Base-by-base conservation (phyloP, 1,140 invertebrate genomes). In the Drosophila mauritiana region DNA sequence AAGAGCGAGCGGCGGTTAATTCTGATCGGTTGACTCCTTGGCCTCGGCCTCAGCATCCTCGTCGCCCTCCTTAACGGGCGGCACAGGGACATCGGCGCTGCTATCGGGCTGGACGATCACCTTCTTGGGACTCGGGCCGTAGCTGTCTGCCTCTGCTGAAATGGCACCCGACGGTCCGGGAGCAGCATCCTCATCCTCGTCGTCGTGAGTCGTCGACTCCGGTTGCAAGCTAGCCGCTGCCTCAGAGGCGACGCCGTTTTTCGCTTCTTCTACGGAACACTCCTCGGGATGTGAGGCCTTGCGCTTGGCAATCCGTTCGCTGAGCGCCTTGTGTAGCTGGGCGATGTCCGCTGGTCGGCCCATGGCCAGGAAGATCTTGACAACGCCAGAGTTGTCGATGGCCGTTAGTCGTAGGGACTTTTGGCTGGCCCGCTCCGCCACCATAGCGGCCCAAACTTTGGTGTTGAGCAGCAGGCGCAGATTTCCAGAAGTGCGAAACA, bases 361-460 rank as follows among this genome's bases (percentile, higher is more conserved):
- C 96, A 96, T 96, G 40, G 97, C 95, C 52, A 98, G 94, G 81
- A 97, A 98, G 53, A 98, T 95, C 93, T 97, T 97, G 40, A 98
- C 94, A 62, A 96, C 95, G 59, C 96, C 96, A 64, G 96, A 95
- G 15, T 95, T 94, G 89, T 98, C 97, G 85, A 97, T 95, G 0
- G 97, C 98, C 2, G 97, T 98, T 63, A 99, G 93, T 49, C 97
- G 94, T 11, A 99, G 93, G 74, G 96, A 98, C 93, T 98, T 98
- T 48, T 94, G 94, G 88, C 96, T 97, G 1, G 97, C 96, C 68
- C 95, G 94, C 83, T 98, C 97, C 2, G 97, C 95, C 6, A 96
- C 95, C 98, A 99, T 99, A 42, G 96, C 98, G 4, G 96, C 94
- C 97, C 97, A 99, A 40, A 97, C 94, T 93, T 98, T 98, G 25